phyloP scores from a whole-genome alignment of 1,140 invertebrate species.

The Brachionus angularis region DNA sequence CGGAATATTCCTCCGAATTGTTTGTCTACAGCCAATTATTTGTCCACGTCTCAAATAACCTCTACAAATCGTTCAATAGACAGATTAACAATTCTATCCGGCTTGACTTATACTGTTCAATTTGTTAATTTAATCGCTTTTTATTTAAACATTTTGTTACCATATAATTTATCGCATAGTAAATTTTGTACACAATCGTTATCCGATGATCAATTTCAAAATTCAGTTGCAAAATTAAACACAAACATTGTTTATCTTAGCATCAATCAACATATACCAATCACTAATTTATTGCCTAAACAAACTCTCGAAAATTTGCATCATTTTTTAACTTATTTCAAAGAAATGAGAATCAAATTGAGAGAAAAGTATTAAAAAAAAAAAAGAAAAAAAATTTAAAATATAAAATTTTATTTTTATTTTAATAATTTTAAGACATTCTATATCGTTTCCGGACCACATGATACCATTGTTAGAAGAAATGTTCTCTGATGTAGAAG shows the following conservation, averaged over 20 bases:
- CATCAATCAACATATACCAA: conserved; percentile 28
- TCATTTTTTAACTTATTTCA: conserved; percentile 37
- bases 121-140: conserved; percentile 42
- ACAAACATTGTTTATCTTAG: conserved; percentile 37
- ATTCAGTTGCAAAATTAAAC: conserved; percentile 38
- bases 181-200: conserved; percentile 19
- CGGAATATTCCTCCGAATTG: background rate
- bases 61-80: background rate
- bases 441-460: conserved; percentile 30
- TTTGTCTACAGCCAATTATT: background rate
- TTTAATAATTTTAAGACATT: too few relatives aligned
- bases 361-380: too few relatives aligned
- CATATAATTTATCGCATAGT: conserved; percentile 40
- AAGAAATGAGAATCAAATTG: conserved; percentile 18
- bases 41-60: background rate
- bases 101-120: conserved; percentile 30
- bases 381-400: too few relatives aligned
- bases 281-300: conserved; percentile 34
- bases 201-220: conserved; percentile 32
- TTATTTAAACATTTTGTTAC: conserved; percentile 35
- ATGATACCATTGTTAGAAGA: conserved; percentile 28
- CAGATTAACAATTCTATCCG: conserved; percentile 10
- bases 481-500: conserved; percentile 25
- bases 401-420: too few relatives aligned
- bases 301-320: conserved; percentile 41